Base-by-base conservation (phyloP, 1,140 invertebrate species). In the Anastatus disparis region DNA sequence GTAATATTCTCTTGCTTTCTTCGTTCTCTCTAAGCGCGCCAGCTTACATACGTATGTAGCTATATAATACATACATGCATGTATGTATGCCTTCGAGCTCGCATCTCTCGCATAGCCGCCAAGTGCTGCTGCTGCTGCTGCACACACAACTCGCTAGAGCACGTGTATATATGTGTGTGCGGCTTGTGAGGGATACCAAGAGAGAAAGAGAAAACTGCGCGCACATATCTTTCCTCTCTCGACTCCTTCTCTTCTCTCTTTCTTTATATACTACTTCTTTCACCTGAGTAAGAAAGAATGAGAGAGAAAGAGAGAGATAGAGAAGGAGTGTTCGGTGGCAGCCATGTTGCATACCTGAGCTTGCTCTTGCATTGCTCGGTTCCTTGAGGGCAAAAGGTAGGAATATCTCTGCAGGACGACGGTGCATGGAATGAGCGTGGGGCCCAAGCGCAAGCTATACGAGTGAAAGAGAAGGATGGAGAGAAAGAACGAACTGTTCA, bases 301-400 rank as follows among this genome's bases (percentile, higher is more conserved):
- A 61, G 50, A 20, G 53, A 46, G 52, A 59, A 38, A 20, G 50
- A 17, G 44, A 24, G 44, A 61, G 44, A 31, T 22, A 63, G 46
- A 46, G n/a, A n/a, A 59, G 40, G 3, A 38, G 31, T 58, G 55
- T 59, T 53, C 65, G 63, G 59, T 58, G 70, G 64, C 85, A 81
- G 85, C 84, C 85, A 86, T 86, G 83, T 86, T 85, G 84, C 78
- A 85, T 86, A 85, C 84, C 83, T 85, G 81, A 85, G 83, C 79
- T n/a, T n/a, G n/a, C n/a, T 38, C 58, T 82, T 82, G 83, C 85
- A 85, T 85, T 84, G 85, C 85, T 85, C 81, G 81, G 80, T 84
- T 85, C 83, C 84, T 85, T 77, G 83, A 85, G 84, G 85, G 85
- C 84, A 86, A 86, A 85, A 86, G 85, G 83, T 84, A 85, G 83